phyloP scores from a whole-genome alignment of 1,140 invertebrate species.

The Arctopsyche grandis region DNA sequence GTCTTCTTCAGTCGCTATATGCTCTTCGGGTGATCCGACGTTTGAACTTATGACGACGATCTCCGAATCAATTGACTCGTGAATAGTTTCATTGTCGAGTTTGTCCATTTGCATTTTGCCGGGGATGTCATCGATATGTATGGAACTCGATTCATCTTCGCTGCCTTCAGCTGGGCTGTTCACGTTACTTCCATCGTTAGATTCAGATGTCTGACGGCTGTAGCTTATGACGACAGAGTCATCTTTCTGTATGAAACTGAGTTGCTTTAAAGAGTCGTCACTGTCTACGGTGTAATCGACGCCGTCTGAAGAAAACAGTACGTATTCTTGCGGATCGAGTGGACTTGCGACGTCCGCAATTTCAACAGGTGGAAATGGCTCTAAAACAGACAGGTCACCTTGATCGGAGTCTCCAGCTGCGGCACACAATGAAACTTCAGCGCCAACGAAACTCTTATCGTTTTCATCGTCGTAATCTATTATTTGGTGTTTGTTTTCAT shows the following conservation, averaged over 20 bases:
- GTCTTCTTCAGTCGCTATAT: slow-evolving; percentile 71
- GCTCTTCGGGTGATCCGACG: slow-evolving; percentile 70
- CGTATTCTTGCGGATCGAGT: slow-evolving; percentile 71
- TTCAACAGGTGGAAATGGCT: slow-evolving; percentile 67
- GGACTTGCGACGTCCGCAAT: slow-evolving; percentile 68
- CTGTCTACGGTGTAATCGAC: slow-evolving; percentile 69
- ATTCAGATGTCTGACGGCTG: slow-evolving; percentile 51
- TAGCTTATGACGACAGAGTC: slow-evolving; percentile 52
- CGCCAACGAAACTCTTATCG: slow-evolving; percentile 69
- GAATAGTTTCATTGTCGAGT: slow-evolving; percentile 61
- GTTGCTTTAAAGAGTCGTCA: slow-evolving; percentile 69
- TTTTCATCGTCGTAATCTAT: slow-evolving; percentile 72
- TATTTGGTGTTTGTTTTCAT: slow-evolving; percentile 61
- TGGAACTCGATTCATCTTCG: slow-evolving; percentile 52
- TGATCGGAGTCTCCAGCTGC: slow-evolving; percentile 67
- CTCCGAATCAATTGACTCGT: slow-evolving; percentile 68
- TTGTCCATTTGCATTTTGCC: slow-evolving; percentile 40
- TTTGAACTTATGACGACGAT: slow-evolving; percentile 71
- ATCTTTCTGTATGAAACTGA: slow-evolving; percentile 54
- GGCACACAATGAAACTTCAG: slow-evolving; percentile 70
- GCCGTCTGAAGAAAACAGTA: slow-evolving; percentile 71
- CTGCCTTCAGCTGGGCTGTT: slow-evolving; percentile 51
- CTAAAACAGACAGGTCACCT: slow-evolving; percentile 70
- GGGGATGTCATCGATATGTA: slow-evolving; percentile 40
- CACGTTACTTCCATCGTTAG: slow-evolving; percentile 47